Evolutionary conservation across 2,797 vertebrate genomes (phyloP).

Genomic region (Urocyon cinereoargenteus): DNA sequence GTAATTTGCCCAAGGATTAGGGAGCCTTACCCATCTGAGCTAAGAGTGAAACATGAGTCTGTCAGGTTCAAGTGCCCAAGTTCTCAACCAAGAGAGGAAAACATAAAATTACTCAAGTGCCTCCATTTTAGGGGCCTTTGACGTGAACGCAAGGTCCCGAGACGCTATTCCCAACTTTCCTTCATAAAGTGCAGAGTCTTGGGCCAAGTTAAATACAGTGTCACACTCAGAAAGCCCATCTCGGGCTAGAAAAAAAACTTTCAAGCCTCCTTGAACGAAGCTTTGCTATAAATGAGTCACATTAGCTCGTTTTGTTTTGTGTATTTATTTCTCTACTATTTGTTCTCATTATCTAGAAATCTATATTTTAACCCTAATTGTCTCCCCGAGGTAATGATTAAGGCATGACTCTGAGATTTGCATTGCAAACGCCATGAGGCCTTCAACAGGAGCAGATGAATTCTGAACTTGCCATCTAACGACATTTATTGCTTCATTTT

Average conservation of each 20-base stretch:
- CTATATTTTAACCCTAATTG: slow-evolving; percentile 89
- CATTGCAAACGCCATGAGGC: slow-evolving; percentile 85
- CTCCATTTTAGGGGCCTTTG: not conserved
- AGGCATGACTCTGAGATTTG: slow-evolving; percentile 85
- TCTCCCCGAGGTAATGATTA: slow-evolving; percentile 87
- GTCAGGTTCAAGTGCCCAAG: not conserved
- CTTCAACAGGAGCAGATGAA: slow-evolving; percentile 73
- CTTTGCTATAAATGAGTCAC: slow-evolving; percentile 69
- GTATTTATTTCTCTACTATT: slow-evolving; percentile 82
- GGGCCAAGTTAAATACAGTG: not conserved
- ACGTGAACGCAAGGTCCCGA: not conserved
- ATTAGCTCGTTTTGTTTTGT: slow-evolving; percentile 73
- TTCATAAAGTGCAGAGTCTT: not conserved
- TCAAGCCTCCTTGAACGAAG: slow-evolving; percentile 60
- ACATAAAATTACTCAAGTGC: not conserved
- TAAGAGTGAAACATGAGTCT: not conserved
- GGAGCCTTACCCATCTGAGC: slow-evolving; percentile 19
- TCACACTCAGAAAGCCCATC: not conserved
- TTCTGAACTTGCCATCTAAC: slow-evolving; percentile 63
- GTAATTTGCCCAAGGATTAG: not conserved
- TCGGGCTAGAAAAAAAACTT: slow-evolving; percentile 25
- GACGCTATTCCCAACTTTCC: not conserved
- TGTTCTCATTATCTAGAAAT: slow-evolving; percentile 84
- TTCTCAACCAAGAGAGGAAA: slow-evolving; percentile 48
- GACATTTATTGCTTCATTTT: slow-evolving; percentile 77